Evolutionary conservation across 1,140 invertebrate genomes (phyloP), one percentile per base, ranked within the genome.

Genomic region (Conus ventricosus): DNA sequence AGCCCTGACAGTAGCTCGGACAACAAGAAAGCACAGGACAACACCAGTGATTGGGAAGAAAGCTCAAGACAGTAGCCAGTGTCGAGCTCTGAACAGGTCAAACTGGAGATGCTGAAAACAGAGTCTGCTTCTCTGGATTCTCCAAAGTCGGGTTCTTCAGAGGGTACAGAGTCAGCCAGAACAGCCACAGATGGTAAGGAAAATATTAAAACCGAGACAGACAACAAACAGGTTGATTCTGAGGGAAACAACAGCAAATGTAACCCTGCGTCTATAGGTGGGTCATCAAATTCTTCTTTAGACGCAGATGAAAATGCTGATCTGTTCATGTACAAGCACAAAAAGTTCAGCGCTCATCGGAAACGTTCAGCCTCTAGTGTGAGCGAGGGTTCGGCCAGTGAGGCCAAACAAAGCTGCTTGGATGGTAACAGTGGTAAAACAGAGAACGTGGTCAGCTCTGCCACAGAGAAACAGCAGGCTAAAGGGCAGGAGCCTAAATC

Each of bases 1-100:
- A 93, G 92, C 76, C 92, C 93, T 20, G 93, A 94, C 76, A 94
- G 93, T 88, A 93, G 93, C 83, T 92, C 89, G 76, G 93, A 93
- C 78, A 90, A 90, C 80, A 88, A 85, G 76, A 57, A 87, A 5
- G 88, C 89, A 67, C 55, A 75, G n/a, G 85, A 80, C 25, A 87
- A n/a, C 63, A 51, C 82, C 20, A 81, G 81, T 20, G 93, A 93
- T 67, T 39, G 90, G 89, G 60, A 88, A 85, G 67, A 57, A 87
- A 5, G 87, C 88, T 60, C 51, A 60, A 17, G 85, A 80, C 25
- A 88, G 53, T 60, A 84, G 60, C 39, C 53, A 10, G 81, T 84
- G 27, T 76, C 82, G 15, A 82, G 78, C 60, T 84, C 81, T 17
- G 80, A 27, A 15, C 81, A 83, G 54, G 55, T 10, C n/a, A 90